Conservation (phyloP, 92 coral and sea anemone genomes). For the Zoanthus sociatus region DNA sequence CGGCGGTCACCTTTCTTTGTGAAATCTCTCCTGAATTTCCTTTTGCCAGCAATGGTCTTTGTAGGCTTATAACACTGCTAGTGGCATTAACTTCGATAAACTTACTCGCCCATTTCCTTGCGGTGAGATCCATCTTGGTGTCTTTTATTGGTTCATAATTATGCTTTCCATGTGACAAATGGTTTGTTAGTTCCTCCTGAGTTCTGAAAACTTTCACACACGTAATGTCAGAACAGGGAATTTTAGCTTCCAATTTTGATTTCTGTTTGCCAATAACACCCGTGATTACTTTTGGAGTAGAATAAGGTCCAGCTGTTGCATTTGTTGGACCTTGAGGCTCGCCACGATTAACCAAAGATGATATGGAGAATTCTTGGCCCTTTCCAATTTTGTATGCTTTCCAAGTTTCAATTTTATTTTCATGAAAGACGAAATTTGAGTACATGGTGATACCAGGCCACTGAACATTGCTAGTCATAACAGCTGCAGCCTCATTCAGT, state of each 20-base stretch:
- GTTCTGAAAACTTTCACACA: slow-evolving; percentile 3
- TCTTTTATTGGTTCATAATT: background rate
- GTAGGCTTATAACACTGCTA: background rate
- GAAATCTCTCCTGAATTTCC: background rate
- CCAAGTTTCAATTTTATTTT: background rate
- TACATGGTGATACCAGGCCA: background rate
- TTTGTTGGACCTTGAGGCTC: slow-evolving; percentile 1
- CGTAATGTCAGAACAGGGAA: background rate
- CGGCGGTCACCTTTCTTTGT: background rate
- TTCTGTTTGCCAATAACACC: background rate
- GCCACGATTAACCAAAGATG: slow-evolving; percentile 5
- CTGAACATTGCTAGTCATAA: slow-evolving; percentile 7
- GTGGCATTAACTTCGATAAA: background rate
- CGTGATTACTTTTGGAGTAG: background rate
- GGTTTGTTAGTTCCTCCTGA: background rate
- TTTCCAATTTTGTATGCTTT: slow-evolving; percentile 6
- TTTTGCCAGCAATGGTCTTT: background rate
- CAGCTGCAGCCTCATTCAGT: slow-evolving; percentile 4
- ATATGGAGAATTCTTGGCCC: background rate
- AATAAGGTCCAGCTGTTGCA: background rate
- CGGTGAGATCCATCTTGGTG: slow-evolving; percentile 1
- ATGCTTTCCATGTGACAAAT: background rate
- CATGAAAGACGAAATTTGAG: background rate
- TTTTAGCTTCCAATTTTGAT: background rate
- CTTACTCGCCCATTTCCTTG: background rate